Evolutionary conservation across 2,888 invertebrate species (phyloP), one percentile per base, ranked within the genome.

Genomic region (Lycaena phlaeas): DNA sequence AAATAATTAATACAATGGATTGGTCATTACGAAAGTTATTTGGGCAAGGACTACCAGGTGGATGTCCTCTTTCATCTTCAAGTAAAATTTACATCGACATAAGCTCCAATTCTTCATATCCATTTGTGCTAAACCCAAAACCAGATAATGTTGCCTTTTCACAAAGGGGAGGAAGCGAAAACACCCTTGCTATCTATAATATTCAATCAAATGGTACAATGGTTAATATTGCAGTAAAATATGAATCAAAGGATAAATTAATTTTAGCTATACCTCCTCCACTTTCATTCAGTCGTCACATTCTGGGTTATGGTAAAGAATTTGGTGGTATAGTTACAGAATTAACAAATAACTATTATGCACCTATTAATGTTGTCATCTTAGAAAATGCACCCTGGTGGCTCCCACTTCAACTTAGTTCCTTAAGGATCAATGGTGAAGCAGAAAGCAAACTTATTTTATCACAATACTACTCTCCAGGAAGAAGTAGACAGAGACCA

Each of bases 301-400:
- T 94, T n/a, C 85, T 92, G 11, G 97, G 96, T 2, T 94, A 93
- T 78, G 97, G 97, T 0, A 94, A 96, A 74, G 95, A 96, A 68
- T 89, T 89, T 59, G 97, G 97, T 7, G 94, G 95, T 37, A 91
- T 98, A 54, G 92, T 94, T 0, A 94, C 94, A 14, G 91, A 93
- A 68, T 79, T 97, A 37, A 89, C 89, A 43, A 97, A 97, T 62
- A 92, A 90, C 52, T 91, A 93, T 56, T 92, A 91, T 88, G 86
- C 87, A 41, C 61, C 88, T 1, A 76, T 97, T 40, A 89, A 93
- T 55, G 87, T 96, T 27, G 87, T 96, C 38, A 86, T 97, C 43
- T 86, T 97, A 65, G 97, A 98, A 78, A 92, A 95, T 68, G 90
- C 98, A 52, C 94, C 95, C 0, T 96, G 96, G 96, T 93, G 91